Base-by-base conservation (phyloP, 2,113 vertebrate species). In the Cyanistes caeruleus region DNA sequence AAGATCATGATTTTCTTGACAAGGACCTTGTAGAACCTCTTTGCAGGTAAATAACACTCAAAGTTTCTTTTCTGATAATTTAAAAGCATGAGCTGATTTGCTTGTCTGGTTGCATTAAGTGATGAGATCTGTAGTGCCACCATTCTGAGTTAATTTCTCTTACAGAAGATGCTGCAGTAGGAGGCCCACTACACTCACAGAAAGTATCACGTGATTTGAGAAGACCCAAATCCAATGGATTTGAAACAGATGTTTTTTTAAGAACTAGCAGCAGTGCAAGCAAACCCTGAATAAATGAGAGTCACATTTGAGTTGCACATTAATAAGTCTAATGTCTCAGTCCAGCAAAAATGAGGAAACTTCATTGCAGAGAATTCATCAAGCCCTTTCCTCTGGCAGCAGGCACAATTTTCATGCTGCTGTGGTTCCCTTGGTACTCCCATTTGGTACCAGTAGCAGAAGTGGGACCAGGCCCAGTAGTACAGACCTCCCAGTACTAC, bases 11-110 rank as follows among this genome's bases (percentile, higher is more conserved):
- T 97, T 99, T 99, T 97, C 98, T 99, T 96, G 99, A 99, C 94
- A 99, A 99, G 98, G 99, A 99, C 95, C 99, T 99, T 60, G 99
- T 99, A 98, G 99, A 99, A 97, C 98, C 99, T 97, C 98, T 99
- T 96, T 99, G 98, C 98, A 99, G 99, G 99, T 99, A 99, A 99
- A 65, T 25, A 84, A 85, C 27, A 49, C 19, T 52, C 79, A 23
- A 33, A 56, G 43, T 69, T 93, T 96, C 15, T 81, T 91, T 84
- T 94, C 62, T 72, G 60, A 30, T 89, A 25, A 86, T 93, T 60
- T 63, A 56, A 84, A 89, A 91, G 31, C 30, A 2, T 48, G 2
- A 70, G 25, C 39, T 78, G 53, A 41, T 92, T 91, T 86, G 43
- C 30, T 80, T 88, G 25, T 73, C 63, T 21, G 30, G 3, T 1